Evolutionary conservation across 2,797 vertebrate species (phyloP).

Genomic region (Pantherophis alleghaniensis): DNA sequence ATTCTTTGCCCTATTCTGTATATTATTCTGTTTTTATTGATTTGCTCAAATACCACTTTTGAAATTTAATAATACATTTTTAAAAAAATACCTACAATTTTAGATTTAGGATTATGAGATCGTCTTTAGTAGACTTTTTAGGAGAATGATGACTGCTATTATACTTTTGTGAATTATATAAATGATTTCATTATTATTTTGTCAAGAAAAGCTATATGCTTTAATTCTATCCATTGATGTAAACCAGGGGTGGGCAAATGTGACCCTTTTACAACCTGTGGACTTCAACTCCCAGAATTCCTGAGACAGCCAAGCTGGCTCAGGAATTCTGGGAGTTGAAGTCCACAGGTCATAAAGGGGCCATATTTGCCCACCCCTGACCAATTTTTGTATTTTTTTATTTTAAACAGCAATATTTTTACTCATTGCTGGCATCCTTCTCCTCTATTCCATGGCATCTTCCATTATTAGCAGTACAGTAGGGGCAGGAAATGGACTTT

Average conservation of each 20-base stretch:
- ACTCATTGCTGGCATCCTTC: background rate
- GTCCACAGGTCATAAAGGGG: no score
- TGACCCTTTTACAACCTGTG: no score
- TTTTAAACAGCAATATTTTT: background rate
- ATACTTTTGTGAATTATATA: background rate
- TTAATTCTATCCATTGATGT: constrained; percentile 14
- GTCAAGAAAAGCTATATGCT: background rate
- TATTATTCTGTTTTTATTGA: constrained; percentile 31
- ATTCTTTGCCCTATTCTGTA: background rate
- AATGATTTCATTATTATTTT: background rate
- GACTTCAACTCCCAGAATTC: no score
- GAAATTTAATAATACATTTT: background rate
- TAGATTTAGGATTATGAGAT: background rate
- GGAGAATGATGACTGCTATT: constrained; percentile 2
- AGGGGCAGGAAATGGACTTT: background rate
- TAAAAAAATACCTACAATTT: background rate
- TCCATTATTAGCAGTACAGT: background rate
- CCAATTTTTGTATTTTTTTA: rapidly evolving
- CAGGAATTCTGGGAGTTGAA: no score
- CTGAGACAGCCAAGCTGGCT: no score
- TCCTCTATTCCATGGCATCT: background rate
- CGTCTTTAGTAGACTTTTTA: constrained; percentile 8
- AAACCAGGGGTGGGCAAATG: background rate
- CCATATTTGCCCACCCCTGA: no score
- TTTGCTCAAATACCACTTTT: constrained; percentile 37